These are phyloP conservation scores for Perizoma flavofasciatum DNA, from an alignment of 2,888 invertebrate species.

Conservation along the genomic window DNA sequence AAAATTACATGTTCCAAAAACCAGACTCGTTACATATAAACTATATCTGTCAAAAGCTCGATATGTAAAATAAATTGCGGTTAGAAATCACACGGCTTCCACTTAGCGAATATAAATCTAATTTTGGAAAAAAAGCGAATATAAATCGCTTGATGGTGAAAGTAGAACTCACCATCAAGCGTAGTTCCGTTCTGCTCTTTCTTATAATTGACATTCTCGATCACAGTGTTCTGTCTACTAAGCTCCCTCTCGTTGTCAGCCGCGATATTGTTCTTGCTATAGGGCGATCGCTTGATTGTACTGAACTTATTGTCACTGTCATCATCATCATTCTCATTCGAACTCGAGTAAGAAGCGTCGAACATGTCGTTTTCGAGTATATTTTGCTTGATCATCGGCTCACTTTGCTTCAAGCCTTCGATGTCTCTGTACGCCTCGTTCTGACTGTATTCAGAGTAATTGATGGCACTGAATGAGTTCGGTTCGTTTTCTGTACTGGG, in stretches of 20 bases:
- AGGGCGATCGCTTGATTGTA: constrained; percentile 88
- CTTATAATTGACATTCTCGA: constrained; percentile 77
- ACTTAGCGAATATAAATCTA: too few species aligned
- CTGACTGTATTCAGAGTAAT: constrained; percentile 55
- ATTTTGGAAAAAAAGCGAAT: too few species aligned
- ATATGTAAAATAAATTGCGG: too few species aligned
- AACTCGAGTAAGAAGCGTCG: constrained; percentile 77
- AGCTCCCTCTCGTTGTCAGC: constrained; percentile 58
- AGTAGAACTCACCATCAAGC: constrained; percentile 71
- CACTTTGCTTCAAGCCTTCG: constrained; percentile 63
- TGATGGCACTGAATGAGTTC: constrained; percentile 69
- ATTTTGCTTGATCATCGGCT: constrained; percentile 80
- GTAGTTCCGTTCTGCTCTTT: constrained; percentile 75
- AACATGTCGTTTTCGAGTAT: constrained; percentile 81
- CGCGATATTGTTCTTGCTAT: constrained; percentile 78
- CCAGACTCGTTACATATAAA: too few species aligned
- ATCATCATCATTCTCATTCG: constrained; percentile 83
- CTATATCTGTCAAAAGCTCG: too few species aligned
- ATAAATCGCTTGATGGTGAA: too few species aligned
- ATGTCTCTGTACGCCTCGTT: constrained; percentile 59
- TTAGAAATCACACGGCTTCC: too few species aligned
- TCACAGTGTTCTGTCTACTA: constrained; percentile 77
- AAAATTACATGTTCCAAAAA: too few species aligned
- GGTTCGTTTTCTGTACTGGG: constrained; percentile 72
- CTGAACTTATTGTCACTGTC: constrained; percentile 88